Base-by-base conservation (phyloP, 2,888 invertebrate species). In the Hyles lineata region DNA sequence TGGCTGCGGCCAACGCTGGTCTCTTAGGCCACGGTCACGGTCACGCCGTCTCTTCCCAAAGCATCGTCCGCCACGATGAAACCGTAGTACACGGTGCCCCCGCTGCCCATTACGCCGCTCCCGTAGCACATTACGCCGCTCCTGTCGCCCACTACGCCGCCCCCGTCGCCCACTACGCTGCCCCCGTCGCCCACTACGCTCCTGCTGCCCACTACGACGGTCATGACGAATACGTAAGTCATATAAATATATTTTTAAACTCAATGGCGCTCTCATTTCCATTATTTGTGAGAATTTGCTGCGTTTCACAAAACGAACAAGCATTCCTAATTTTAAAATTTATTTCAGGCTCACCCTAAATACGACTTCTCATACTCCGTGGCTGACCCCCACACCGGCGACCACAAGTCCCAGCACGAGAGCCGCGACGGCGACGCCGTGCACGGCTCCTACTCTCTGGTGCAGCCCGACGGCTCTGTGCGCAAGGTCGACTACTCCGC, bases 311-410 rank as follows among this genome's bases (percentile, higher is more conserved):
- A 60, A 23, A 60, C 15, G 5, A 15, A 11, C 2, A 23, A 23
- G 21, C 0, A 29, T 32, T 29, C n/a, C n/a, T n/a, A n/a, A n/a
- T n/a, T n/a, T n/a, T n/a, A n/a, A 11, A 32, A 62, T 62, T 62
- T 17, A n/a, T 75, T 79, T 1, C 79, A 92, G 92, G 86, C 91
- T 71, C 87, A 91, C 80, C 91, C 92, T 72, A 90, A 89, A 85
- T 92, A 92, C 83, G 89, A 92, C 85, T 95, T 89, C 84, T 89
- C 91, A 21, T 95, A 95, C 89, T 95, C 95, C 77, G 95, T 95
- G 75, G 86, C 93, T 43, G 95, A 95, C 87, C 92, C 92, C 23
- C 95, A 95, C 83, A 95, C 95, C 78, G 95, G 95, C 58, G 95
- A 95, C 89, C 94, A 95, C 87, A 95, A 29, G 29, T 29, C 29